These are phyloP conservation scores for Baronia brevicornis DNA, from an alignment of 2,888 invertebrate species.

Conservation along the genomic window DNA sequence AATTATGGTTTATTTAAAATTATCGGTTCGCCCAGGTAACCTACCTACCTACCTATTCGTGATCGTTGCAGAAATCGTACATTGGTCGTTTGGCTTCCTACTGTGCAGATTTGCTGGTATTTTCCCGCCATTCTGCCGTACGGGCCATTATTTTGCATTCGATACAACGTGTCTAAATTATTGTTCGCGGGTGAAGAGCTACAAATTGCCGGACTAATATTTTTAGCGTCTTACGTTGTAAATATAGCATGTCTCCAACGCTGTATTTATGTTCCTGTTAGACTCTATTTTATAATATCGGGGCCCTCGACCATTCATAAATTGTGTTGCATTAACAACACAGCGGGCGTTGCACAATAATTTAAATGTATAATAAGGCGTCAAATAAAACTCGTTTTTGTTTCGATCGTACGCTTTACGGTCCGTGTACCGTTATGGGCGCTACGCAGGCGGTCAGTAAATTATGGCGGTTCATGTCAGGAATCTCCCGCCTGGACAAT, in stretches of 20 bases:
- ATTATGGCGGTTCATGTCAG: slow-evolving; percentile 2
- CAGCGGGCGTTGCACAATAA: slow-evolving; percentile 21
- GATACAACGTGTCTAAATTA: slow-evolving; percentile 35
- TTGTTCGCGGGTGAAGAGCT: slow-evolving; percentile 24
- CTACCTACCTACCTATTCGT: too few relatives aligned
- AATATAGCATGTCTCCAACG: slow-evolving; percentile 31
- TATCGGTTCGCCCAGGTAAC: slow-evolving; percentile 43
- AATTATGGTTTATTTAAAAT: slow-evolving; percentile 41
- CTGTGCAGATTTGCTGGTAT: slow-evolving; percentile 27
- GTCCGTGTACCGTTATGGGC: slow-evolving; percentile 9
- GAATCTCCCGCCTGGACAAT: slow-evolving; percentile 13
- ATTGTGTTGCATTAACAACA: slow-evolving; percentile 16
- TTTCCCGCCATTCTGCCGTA: slow-evolving; percentile 20
- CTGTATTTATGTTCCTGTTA: slow-evolving; percentile 23
- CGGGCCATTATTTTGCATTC: slow-evolving; percentile 38
- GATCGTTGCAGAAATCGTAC: slow-evolving; percentile 28
- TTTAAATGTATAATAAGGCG: slow-evolving; percentile 26
- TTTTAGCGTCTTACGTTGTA: slow-evolving; percentile 23
- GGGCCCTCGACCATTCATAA: slow-evolving; percentile 17
- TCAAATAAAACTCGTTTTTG: slow-evolving; percentile 30
- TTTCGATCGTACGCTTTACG: slow-evolving; percentile 1
- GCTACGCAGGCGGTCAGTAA: background rate
- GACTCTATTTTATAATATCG: slow-evolving; percentile 23
- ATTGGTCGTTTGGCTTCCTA: slow-evolving; percentile 32
- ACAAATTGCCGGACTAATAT: slow-evolving; percentile 19